These are phyloP conservation scores for Leptinotarsa tumamoca DNA, from an alignment of 2,888 invertebrate species.

Conservation along the genomic window DNA sequence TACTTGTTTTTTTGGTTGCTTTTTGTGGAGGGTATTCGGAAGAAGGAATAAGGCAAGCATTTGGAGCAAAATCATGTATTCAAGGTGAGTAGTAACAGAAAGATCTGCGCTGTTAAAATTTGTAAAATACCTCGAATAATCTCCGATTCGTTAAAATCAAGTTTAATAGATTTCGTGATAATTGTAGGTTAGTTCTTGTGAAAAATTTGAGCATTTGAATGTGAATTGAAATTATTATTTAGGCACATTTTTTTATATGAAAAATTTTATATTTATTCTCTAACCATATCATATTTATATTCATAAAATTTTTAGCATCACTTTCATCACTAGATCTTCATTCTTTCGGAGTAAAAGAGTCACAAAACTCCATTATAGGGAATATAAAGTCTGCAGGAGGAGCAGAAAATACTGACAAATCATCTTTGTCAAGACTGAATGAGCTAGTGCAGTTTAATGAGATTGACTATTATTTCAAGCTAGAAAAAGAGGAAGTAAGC, in stretches of 20 bases:
- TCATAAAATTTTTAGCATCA: neutral
- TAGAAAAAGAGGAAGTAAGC: conserved; percentile 53
- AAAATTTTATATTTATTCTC: neutral
- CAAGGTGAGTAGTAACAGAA: conserved; percentile 8
- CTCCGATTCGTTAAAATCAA: too few relatives aligned
- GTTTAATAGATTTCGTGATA: too few relatives aligned
- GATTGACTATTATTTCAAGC: conserved; percentile 51
- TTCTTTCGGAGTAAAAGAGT: neutral
- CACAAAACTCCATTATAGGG: neutral
- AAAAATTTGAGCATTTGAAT: too few relatives aligned
- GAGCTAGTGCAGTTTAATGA: conserved; percentile 55
- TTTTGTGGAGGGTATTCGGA: neutral
- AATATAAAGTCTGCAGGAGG: conserved; percentile 22
- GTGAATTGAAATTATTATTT: neutral
- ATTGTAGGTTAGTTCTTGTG: too few relatives aligned
- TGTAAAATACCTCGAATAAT: neutral
- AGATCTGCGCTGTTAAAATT: neutral
- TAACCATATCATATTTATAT: neutral
- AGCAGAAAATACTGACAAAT: conserved; percentile 38
- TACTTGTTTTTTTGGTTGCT: neutral
- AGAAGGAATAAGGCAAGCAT: conserved; percentile 5
- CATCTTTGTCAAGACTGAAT: conserved; percentile 48
- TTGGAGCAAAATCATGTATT: neutral
- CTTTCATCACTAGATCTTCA: neutral
- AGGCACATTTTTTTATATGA: neutral